phyloP scores from a whole-genome alignment of 2,113 vertebrate genomes.

The Cepphus grylle region DNA sequence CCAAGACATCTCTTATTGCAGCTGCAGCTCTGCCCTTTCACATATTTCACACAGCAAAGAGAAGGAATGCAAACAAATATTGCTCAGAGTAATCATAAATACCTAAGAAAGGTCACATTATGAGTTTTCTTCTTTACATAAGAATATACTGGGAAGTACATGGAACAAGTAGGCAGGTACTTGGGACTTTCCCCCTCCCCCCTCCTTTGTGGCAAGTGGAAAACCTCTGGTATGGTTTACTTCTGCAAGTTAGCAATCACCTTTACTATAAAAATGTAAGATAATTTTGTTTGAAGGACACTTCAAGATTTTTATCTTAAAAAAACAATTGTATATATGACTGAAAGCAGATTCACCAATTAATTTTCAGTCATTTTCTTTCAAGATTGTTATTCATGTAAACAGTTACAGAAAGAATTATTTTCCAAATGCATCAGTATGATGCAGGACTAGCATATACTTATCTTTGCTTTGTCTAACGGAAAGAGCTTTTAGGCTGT shows the following conservation, averaged over 20 bases:
- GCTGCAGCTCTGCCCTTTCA: background rate
- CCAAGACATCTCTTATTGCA: background rate
- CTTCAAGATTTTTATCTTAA: background rate
- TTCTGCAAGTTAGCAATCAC: background rate
- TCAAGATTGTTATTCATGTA: background rate
- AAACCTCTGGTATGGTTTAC: background rate
- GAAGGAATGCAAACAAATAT: background rate
- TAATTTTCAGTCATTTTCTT: slow-evolving; percentile 12
- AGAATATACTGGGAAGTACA: background rate
- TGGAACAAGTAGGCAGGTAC: background rate
- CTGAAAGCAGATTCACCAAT: background rate
- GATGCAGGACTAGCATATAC: background rate
- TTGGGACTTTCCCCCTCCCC: background rate
- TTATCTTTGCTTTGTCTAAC: slow-evolving; percentile 14
- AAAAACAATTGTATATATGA: background rate
- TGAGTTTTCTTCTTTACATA: background rate
- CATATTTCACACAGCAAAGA: background rate
- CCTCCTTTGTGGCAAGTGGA: background rate
- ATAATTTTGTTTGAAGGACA: background rate
- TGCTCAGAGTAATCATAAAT: background rate
- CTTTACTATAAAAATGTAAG: background rate
- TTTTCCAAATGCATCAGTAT: slow-evolving; percentile 37
- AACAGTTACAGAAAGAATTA: slow-evolving; percentile 26
- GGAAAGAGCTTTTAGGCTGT: slow-evolving; percentile 17
- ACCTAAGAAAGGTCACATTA: background rate